phyloP scores from a whole-genome alignment of 2,113 vertebrate species.

The Perca fluviatilis region DNA sequence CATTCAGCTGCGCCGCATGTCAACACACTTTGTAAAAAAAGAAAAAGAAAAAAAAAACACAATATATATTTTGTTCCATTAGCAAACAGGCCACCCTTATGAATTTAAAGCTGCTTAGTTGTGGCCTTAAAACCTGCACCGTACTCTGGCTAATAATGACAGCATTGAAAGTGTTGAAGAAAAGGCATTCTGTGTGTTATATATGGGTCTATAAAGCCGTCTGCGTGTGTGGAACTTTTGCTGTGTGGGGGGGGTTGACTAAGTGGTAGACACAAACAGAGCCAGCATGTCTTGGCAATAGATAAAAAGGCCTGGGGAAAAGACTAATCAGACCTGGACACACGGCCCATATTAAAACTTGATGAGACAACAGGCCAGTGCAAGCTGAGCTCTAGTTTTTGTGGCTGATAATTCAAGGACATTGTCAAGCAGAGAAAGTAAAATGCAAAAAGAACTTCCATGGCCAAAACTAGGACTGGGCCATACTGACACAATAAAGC shows the following conservation, averaged over 20 bases:
- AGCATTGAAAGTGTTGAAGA: constrained; percentile 54
- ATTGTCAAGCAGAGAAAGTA: constrained; percentile 52
- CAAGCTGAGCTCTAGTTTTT: constrained; percentile 62
- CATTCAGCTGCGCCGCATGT: constrained; percentile 59
- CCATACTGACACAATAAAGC: constrained; percentile 5
- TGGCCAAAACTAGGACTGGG: not conserved
- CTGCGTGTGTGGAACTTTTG: constrained; percentile 36
- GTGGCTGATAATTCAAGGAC: constrained; percentile 36
- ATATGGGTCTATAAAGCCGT: constrained; percentile 43
- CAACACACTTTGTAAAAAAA: constrained; percentile 41
- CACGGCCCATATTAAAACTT: constrained; percentile 81
- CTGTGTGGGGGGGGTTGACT: constrained; percentile 5
- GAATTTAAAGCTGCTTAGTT: constrained; percentile 78
- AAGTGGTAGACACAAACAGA: constrained; percentile 48
- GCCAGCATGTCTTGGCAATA: constrained; percentile 51
- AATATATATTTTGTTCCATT: not conserved
- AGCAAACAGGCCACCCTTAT: constrained; percentile 63
- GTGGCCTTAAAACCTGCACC: constrained; percentile 62
- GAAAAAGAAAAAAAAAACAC: not conserved
- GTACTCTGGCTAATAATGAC: constrained; percentile 67
- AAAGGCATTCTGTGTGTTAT: constrained; percentile 47
- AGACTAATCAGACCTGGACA: constrained; percentile 75
- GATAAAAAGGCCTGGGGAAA: constrained; percentile 72
- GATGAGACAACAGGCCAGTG: constrained; percentile 73
- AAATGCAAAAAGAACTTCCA: constrained; percentile 5